Evolutionary conservation across 2,888 invertebrate species (phyloP), one percentile per base, ranked within the genome.

Genomic region (Heterodera filipjevi): DNA sequence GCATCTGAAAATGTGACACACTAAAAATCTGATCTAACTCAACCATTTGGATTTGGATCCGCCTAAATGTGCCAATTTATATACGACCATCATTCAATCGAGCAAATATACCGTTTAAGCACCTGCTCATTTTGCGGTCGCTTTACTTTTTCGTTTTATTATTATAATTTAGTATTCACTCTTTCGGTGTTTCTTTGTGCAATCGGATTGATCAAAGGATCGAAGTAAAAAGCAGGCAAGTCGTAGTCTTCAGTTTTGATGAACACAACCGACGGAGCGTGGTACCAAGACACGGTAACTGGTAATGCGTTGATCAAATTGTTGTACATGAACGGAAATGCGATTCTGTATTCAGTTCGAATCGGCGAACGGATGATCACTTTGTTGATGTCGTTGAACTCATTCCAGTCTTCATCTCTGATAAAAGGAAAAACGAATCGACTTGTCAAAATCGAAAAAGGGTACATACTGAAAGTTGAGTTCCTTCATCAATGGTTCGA

Each of bases 241-340:
- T 99, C 99, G 12, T 99, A 98, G 92, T 99, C 99, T 91, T 99
- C 99, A 0, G 99, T 99, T 92, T 99, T 99, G 87, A 99, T 99
- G 90, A 95, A 99, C 0, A 99, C 97, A 10, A 99, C 98, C 90
- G 97, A 98, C 35, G 99, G 98, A 12, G 95, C 94, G 90, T 99
- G 99, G 90, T 99, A 99, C 99, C 97, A 98, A 78, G 96, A 97
- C 19, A 99, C 92, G 91, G 98, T 96, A 0, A 99, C 98, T 90
- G 95, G 96, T 90, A 96, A 96, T 0, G 98, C 82, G 80, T 89
- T 89, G 80, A 86, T 85, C 77, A 89, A 80, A 70, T 97, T 99
- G 90, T 99, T 99, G 91, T 98, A 99, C 85, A 99, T 92, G 90
- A 97, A 99, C 0, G 99, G 98, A 91, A 99, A 99, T 0, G 99